Evolutionary conservation across 2,113 vertebrate genomes (phyloP).

Genomic region (Hippolais icterina): DNA sequence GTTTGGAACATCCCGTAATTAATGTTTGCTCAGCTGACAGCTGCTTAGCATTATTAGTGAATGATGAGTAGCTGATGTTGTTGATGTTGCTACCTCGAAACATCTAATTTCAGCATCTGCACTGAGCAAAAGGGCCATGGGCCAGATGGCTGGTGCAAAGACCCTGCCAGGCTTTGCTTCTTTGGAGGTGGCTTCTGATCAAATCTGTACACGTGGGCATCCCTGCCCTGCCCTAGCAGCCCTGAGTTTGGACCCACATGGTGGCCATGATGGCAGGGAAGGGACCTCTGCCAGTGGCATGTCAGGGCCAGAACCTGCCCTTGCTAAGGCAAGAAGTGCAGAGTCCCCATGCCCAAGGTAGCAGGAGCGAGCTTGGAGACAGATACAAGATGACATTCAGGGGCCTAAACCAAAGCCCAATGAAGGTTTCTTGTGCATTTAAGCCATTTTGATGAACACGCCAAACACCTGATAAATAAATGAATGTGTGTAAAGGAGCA

Average conservation of each 20-base stretch:
- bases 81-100: not conserved
- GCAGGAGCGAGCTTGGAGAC: not conserved
- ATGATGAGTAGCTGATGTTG: slow-evolving; percentile 25
- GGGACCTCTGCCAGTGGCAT: not conserved
- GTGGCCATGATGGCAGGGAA: accelerated
- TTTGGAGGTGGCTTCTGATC: not conserved
- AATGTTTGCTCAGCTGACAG: not conserved
- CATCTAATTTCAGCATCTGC: slow-evolving; percentile 36
- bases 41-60: not conserved
- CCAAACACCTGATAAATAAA: not conserved
- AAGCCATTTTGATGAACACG: not conserved
- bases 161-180: not conserved
- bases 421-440: not conserved
- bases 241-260: accelerated
- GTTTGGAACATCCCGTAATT: slow-evolving; percentile 33
- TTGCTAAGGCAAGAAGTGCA: not conserved
- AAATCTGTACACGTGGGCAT: not conserved
- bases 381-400: not conserved
- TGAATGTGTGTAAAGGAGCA: not conserved
- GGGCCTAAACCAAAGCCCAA: not conserved
- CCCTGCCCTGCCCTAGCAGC: not conserved
- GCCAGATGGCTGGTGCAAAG: not conserved
- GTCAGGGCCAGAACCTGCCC: not conserved
- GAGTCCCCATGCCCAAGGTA: not conserved
- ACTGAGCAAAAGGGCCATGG: not conserved